Base-by-base conservation (phyloP, 2,888 invertebrate genomes). In the Stenodema calcarata region DNA sequence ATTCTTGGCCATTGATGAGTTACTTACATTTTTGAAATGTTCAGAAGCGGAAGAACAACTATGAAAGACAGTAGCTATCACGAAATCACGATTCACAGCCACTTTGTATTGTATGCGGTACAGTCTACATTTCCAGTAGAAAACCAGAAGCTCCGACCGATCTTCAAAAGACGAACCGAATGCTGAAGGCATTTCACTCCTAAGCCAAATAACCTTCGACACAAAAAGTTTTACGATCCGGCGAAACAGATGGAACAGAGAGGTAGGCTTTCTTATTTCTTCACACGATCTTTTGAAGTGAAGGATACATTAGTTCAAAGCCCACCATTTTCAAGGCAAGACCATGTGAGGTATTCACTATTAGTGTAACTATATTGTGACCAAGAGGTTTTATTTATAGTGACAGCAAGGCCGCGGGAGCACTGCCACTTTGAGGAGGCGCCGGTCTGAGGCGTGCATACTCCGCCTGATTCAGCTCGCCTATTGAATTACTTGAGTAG, bases 381-480 rank as follows among this genome's bases (percentile, higher is more conserved):
- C 62, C 47, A 82, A 69, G 82, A 69, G 14, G 82, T 69, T n/a
- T 54, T 82, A 82, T 82, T 69, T 69, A 82, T 82, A 82, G 82
- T 62, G 35, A 41, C 35, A 69, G 18, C 82, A 82, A 82, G 82
- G 82, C 41, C 69, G 30, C 14, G 82, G 42, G 82, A 82, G 62
- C 82, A 82, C 82, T 82, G 82, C 62, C 82, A 62, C 82, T 54
- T 69, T 47, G 62, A 82, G 69, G 27, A 82, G 82, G 82, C 82
- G 82, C 82, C 82, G 44, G 78, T 78, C 78, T 78, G 78, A n/a
- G 78, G 44, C 41, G 35, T 78, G 9, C 78, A 18, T 18, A 18
- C 78, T 78, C 23, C 9, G 78, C 35, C 73, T 73, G 73, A 73
- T 35, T 73, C 73, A 73, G 73, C 73, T 41, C 44, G 27, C 41